Evolutionary conservation across 2,797 vertebrate genomes (phyloP).

Genomic region (Eulemur rubriventer): DNA sequence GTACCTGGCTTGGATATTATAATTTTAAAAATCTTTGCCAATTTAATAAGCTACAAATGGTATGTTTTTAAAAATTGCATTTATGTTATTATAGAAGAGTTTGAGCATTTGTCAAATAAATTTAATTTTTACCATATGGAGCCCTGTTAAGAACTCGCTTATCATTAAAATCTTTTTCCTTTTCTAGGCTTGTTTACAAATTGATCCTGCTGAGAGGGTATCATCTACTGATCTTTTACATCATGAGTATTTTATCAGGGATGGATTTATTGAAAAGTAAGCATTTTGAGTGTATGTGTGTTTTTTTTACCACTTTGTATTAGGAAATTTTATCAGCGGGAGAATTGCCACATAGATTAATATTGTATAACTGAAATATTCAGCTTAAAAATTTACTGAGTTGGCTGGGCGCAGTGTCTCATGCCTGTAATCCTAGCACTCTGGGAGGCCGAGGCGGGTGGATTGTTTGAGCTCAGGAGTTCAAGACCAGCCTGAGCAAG

Average conservation of each 20-base stretch:
- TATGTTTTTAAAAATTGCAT: not conserved
- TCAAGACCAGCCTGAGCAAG: too few species aligned
- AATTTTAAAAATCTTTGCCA: too few species aligned
- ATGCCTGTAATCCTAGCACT: too few species aligned
- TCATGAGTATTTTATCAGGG: slow-evolving; percentile 84
- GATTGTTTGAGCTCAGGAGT: too few species aligned
- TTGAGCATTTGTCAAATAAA: slow-evolving; percentile 13
- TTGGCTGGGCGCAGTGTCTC: not conserved
- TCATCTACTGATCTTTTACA: slow-evolving; percentile 81
- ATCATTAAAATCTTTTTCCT: slow-evolving; percentile 29
- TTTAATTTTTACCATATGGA: slow-evolving; percentile 24
- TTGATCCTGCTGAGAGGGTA: slow-evolving; percentile 82
- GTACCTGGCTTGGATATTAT: too few species aligned
- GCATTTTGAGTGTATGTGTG: slow-evolving; percentile 31
- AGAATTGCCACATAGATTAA: not conserved
- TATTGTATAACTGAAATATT: slow-evolving; percentile 28
- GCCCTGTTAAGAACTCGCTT: slow-evolving; percentile 5
- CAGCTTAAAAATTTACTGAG: not conserved
- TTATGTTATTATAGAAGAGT: not conserved
- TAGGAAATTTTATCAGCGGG: slow-evolving; percentile 3
- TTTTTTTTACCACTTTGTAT: not conserved
- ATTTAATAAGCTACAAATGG: too few species aligned
- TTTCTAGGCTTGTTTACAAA: slow-evolving; percentile 84
- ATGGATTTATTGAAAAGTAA: slow-evolving; percentile 85
- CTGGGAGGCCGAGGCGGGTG: too few species aligned